Evolutionary conservation across 1,140 invertebrate species (phyloP), one percentile per base, ranked within the genome.

Genomic region (Hylaeus anthracinus): DNA sequence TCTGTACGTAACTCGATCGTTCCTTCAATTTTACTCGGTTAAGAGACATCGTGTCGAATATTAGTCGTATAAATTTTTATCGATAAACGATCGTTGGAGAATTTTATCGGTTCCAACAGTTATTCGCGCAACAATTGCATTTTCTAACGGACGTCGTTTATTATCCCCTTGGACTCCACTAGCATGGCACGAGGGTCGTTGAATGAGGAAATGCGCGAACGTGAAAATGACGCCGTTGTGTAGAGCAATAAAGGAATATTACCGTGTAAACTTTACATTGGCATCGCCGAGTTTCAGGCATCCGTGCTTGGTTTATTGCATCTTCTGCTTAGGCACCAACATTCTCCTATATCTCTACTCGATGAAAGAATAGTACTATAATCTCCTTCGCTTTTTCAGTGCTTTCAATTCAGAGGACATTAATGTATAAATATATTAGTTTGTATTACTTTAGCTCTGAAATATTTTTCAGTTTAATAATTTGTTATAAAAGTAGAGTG

Each of bases 31-130:
- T 72, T 55, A 55, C 10, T 48, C 37, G 51, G 2, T 37, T 0
- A 2, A 12, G 37, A n/a, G 74, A 26, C 43, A 53, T 5, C 10
- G 39, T 39, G 58, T 1, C 60, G 67, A 64, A 12, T 45, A n/a
- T 39, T n/a, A 48, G 41, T 3, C 14, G 51, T n/a, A 65, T 48
- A 65, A 65, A 73, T 79, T 72, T 65, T 79, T 79, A 73, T 41
- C 3, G 9, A 9, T 6, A 8, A 10, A 37, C 3, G 14, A 5
- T 65, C 51, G 10, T 43, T 10, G 45, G 45, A 45, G 37, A 43
- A 10, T 43, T 63, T 64, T 64, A 43, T 63, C 66, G 64, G 43
- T 15, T 26, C 3, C 26, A 3, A n/a, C 15, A n/a, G 10, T 66
- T 39, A 14, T 61, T 78, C 15, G 41, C 2, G 6, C 14, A 53